These are phyloP conservation scores for Rhinophrynus dorsalis DNA, from an alignment of 2,797 vertebrate species.

Conservation along the genomic window DNA sequence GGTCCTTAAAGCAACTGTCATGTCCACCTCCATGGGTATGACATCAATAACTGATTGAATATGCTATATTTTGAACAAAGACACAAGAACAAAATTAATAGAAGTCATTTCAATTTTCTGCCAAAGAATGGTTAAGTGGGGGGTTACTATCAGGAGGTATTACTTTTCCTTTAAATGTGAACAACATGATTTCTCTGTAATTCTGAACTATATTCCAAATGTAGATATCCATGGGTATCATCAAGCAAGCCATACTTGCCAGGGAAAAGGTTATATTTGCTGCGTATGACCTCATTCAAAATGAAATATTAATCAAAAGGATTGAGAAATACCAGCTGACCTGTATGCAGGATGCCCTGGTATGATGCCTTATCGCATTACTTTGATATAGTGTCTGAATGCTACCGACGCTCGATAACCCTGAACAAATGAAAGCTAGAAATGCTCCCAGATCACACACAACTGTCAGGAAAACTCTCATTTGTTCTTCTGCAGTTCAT, in stretches of 20 bases:
- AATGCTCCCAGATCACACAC: neutral
- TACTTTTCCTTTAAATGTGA: no score
- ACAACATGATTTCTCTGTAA: no score
- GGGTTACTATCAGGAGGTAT: no score
- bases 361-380: neutral
- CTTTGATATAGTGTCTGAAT: neutral
- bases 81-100: no score
- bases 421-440: conserved; percentile 1
- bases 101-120: no score
- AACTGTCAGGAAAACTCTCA: neutral
- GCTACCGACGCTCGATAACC: neutral
- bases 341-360: neutral
- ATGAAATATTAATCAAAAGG: conserved; percentile 42
- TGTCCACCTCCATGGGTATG: no score
- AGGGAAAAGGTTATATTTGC: conserved; percentile 8
- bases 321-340: neutral
- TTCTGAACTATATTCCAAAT: no score
- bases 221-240: no score
- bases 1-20: no score
- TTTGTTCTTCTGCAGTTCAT: neutral
- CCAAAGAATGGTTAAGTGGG: no score
- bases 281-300: conserved; percentile 6
- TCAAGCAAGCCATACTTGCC: neutral
- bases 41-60: no score
- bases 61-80: no score